phyloP scores from a whole-genome alignment of 2,113 vertebrate genomes.

The Tursiops truncatus region DNA sequence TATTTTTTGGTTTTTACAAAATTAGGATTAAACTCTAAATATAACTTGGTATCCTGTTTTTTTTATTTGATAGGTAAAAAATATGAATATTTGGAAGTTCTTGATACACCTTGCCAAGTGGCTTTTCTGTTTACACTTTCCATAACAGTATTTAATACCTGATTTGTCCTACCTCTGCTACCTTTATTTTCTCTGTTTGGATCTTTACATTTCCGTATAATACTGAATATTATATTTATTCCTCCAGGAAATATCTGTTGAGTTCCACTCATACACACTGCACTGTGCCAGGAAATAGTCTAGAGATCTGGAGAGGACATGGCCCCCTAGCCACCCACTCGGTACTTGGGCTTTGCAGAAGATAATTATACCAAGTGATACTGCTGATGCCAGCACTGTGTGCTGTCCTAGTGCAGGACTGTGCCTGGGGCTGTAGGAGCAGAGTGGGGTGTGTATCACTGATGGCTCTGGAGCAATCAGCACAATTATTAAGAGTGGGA shows the following conservation, averaged over 20 bases:
- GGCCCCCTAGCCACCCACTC: fast-evolving
- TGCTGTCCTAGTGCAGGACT: fast-evolving
- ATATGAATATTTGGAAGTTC: background rate
- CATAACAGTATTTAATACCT: background rate
- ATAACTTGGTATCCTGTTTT: background rate
- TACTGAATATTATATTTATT: background rate
- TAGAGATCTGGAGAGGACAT: background rate
- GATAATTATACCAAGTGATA: background rate
- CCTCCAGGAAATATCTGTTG: background rate
- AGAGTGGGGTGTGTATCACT: fast-evolving
- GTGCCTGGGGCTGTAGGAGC: fast-evolving
- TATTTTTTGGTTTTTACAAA: background rate
- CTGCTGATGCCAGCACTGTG: fast-evolving
- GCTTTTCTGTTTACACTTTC: background rate
- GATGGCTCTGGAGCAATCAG: no score
- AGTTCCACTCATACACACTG: background rate
- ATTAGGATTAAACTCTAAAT: background rate
- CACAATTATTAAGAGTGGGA: background rate
- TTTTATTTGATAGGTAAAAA: background rate
- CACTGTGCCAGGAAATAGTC: background rate
- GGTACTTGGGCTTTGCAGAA: background rate
- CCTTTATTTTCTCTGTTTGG: background rate
- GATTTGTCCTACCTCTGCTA: background rate
- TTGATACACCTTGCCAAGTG: background rate
- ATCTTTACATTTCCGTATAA: background rate